phyloP scores from a whole-genome alignment of 2,113 vertebrate species.

The Neofelis nebulosa region DNA sequence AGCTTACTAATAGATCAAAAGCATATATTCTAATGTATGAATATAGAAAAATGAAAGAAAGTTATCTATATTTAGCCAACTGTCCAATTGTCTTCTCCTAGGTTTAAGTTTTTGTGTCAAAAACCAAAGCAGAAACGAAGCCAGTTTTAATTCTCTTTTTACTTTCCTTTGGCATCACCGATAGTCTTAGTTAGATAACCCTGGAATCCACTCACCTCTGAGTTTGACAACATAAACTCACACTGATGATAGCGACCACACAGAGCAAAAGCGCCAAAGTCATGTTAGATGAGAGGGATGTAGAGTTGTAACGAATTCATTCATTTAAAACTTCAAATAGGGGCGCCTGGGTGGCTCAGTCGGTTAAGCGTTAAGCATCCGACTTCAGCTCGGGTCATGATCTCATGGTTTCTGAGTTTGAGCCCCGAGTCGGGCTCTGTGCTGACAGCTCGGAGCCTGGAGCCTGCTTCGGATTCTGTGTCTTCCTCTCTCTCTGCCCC shows the following conservation, averaged over 20 bases:
- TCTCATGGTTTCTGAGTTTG: too few relatives aligned
- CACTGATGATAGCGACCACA: neutral
- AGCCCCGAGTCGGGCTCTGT: too few relatives aligned
- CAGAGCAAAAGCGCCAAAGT: accelerated
- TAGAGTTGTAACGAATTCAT: neutral
- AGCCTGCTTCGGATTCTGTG: too few relatives aligned
- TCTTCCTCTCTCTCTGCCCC: too few relatives aligned
- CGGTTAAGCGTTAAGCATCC: too few relatives aligned
- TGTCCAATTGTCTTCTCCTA: neutral
- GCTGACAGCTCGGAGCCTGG: too few relatives aligned
- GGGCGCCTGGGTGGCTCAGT: too few relatives aligned
- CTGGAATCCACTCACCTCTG: neutral
- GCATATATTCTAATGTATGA: neutral
- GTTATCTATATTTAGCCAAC: neutral
- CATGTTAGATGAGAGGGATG: neutral
- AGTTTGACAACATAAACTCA: neutral
- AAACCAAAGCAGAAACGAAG: neutral
- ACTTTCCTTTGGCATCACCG: neutral
- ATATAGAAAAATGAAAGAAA: neutral
- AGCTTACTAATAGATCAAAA: neutral
- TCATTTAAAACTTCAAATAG: too few relatives aligned
- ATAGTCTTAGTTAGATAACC: neutral
- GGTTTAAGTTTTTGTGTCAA: neutral
- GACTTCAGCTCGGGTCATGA: too few relatives aligned
- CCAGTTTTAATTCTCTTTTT: neutral